Percentiles rank a stretch among this genome's conserved stretches.
Conservation (phyloP, 2,113 vertebrate genomes). For the Eudyptes chrysolophus region DNA sequence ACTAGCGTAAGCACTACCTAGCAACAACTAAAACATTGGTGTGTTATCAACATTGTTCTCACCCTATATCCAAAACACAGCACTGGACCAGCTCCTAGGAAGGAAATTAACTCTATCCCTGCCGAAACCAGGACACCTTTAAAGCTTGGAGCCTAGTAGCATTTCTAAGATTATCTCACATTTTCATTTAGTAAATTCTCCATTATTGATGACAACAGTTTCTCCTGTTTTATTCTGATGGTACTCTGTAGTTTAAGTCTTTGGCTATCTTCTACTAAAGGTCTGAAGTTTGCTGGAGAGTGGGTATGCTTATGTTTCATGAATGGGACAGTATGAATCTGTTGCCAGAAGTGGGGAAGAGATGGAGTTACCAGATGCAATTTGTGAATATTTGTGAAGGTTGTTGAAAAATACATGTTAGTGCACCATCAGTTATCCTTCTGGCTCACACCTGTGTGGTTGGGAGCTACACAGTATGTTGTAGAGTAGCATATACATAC, state of each 20-base stretch:
- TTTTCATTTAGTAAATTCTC: not conserved
- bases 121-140: not conserved
- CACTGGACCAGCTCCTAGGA: no score
- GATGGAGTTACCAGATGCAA: not conserved
- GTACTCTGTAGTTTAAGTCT: not conserved
- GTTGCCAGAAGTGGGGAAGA: not conserved
- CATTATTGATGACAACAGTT: not conserved
- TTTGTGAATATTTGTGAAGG: not conserved
- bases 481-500: not conserved
- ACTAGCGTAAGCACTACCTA: no score
- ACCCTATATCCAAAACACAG: no score
- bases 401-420: not conserved
- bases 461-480: not conserved
- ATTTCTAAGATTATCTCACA: not conserved
- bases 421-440: not conserved
- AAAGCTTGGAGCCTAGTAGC: not conserved
- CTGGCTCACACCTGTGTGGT: not conserved
- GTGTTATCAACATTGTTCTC: no score
- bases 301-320: not conserved
- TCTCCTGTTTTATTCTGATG: not conserved
- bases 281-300: not conserved
- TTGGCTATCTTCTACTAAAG: not conserved
- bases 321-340: not conserved
- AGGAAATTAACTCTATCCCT: no score
- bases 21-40: no score